Conservation (phyloP, 1,140 invertebrate species). For the Drosophila pruinosa region DNA sequence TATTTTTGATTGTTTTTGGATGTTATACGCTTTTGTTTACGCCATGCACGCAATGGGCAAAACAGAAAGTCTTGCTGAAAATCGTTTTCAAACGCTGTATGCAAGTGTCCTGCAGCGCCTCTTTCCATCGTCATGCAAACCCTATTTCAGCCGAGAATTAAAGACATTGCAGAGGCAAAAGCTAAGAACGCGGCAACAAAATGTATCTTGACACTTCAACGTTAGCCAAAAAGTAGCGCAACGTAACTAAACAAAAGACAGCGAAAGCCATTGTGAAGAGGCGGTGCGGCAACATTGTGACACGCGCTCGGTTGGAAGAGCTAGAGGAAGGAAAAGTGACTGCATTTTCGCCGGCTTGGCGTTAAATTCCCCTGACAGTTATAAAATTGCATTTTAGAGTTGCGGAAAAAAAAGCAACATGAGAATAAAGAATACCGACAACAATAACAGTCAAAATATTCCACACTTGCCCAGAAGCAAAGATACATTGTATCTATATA, state of each 20-base stretch:
- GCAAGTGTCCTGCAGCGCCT: constrained; percentile 49
- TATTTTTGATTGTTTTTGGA: constrained; percentile 22
- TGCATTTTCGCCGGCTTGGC: constrained; percentile 80
- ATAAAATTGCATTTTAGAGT: constrained; percentile 81
- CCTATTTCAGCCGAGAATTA: not conserved
- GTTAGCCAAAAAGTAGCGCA: constrained; percentile 80
- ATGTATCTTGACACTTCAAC: constrained; percentile 77
- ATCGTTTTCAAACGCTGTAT: constrained; percentile 49
- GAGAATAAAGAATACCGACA: not conserved
- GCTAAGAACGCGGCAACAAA: constrained; percentile 53
- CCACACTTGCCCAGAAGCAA: constrained; percentile 25
- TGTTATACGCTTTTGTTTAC: constrained; percentile 61
- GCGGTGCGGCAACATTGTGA: constrained; percentile 66
- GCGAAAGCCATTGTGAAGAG: constrained; percentile 7
- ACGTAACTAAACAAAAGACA: constrained; percentile 57
- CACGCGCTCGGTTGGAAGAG: constrained; percentile 25
- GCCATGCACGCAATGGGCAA: constrained; percentile 74
- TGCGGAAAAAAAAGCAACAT: constrained; percentile 31
- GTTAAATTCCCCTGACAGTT: constrained; percentile 80
- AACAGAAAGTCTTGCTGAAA: constrained; percentile 10
- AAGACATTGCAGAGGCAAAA: constrained; percentile 48
- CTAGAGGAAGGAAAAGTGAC: constrained; percentile 29
- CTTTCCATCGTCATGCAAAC: not conserved
- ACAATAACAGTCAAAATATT: constrained; percentile 13
- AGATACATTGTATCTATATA: constrained; percentile 71